phyloP scores from a whole-genome alignment of 2,113 vertebrate species.

The Leucosticte australis region DNA sequence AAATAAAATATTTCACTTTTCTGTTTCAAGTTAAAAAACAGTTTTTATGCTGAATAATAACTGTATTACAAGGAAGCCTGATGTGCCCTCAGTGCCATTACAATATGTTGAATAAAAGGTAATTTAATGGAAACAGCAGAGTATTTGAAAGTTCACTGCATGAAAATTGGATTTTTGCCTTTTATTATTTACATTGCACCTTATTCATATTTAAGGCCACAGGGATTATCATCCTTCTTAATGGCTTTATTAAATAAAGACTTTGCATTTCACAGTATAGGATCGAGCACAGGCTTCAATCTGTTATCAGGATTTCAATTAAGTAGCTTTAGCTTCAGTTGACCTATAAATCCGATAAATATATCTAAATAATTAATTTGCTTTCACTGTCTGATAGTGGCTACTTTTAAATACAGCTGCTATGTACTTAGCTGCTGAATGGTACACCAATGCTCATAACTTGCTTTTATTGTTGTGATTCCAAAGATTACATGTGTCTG shows the following conservation, averaged over 20 bases:
- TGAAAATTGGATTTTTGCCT: slow-evolving; percentile 70
- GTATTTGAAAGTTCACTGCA: slow-evolving; percentile 55
- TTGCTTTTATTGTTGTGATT: background rate
- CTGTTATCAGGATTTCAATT: slow-evolving; percentile 54
- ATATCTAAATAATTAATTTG: slow-evolving; percentile 56
- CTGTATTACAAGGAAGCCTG: slow-evolving; percentile 34
- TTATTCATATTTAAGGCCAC: slow-evolving; percentile 65
- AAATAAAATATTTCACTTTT: slow-evolving; percentile 44
- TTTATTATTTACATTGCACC: slow-evolving; percentile 65
- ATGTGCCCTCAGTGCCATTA: slow-evolving; percentile 6
- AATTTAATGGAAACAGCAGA: slow-evolving; percentile 49
- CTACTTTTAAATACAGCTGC: background rate
- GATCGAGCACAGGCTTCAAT: background rate
- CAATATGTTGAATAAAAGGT: slow-evolving; percentile 40
- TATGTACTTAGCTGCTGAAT: background rate
- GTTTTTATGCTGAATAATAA: slow-evolving; percentile 39
- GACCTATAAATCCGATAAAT: slow-evolving; percentile 53
- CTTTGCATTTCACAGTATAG: slow-evolving; percentile 44
- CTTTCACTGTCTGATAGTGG: background rate
- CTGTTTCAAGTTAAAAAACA: slow-evolving; percentile 21
- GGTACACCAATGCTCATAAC: background rate
- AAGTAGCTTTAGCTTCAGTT: slow-evolving; percentile 10
- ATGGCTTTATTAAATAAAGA: slow-evolving; percentile 64
- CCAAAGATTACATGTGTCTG: background rate
- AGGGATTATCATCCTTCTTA: slow-evolving; percentile 53